Percentiles rank a stretch among this genome's conserved stretches.
Evolutionary conservation across 2,113 vertebrate genomes (phyloP).

Genomic region (Noturus placidus): DNA sequence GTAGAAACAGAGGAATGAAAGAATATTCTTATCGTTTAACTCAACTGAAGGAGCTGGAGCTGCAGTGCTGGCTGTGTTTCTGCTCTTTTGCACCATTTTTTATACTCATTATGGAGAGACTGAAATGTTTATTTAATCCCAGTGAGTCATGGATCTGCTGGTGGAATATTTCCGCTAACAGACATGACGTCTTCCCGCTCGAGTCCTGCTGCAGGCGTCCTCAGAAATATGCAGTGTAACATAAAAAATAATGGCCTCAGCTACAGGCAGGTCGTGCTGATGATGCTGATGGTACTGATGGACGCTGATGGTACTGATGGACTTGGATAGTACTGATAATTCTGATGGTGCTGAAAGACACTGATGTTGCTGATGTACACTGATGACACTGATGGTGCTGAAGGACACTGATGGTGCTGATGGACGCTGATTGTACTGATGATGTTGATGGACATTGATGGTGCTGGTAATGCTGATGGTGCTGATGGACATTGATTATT

Average conservation of each 20-base stretch:
- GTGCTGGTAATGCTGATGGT: not conserved
- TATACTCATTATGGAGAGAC: slow-evolving; percentile 10
- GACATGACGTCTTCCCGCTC: not conserved
- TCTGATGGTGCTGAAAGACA: no score
- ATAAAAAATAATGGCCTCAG: not conserved
- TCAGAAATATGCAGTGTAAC: not conserved
- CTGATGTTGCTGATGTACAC: no score
- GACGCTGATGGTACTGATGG: no score
- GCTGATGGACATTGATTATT: no score
- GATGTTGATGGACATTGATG: no score
- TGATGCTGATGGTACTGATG: not conserved
- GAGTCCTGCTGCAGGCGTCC: not conserved
- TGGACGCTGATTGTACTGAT: no score
- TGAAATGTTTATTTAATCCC: slow-evolving; percentile 13
- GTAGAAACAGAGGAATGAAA: slow-evolving; percentile 43
- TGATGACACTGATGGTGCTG: no score
- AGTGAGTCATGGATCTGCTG: not conserved
- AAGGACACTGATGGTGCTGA: no score
- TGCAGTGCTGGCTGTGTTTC: not conserved
- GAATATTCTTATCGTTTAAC: slow-evolving; percentile 45
- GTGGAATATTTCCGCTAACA: not conserved
- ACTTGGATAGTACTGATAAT: no score
- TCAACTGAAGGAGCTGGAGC: slow-evolving; percentile 38
- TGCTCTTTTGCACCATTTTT: not conserved
- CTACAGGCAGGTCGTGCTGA: not conserved